A percentile compares a stretch with the other conserved stretches of the same genome.
phyloP scores from a whole-genome alignment of 2,797 vertebrate genomes.

The Schizopygopsis malacanthus region DNA sequence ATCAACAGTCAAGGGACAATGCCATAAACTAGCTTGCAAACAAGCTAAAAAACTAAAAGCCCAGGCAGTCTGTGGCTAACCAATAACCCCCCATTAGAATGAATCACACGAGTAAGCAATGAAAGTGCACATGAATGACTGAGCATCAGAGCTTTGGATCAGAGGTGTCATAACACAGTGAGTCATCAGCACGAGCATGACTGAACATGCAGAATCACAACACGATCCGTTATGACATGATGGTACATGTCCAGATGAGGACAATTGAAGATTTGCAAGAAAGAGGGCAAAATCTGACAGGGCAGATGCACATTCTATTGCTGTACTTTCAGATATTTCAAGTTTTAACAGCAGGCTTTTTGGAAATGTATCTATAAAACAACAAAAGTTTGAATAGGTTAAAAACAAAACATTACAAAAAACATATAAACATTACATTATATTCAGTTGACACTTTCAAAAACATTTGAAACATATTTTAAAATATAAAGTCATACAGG shows the following conservation, averaged over 20 bases:
- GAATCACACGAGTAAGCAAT: conserved; percentile 30
- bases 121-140: conserved; percentile 45
- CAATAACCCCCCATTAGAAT: conserved; percentile 34
- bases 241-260: conserved; percentile 22
- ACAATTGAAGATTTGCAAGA: conserved; percentile 33
- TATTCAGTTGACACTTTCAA: neutral
- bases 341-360: neutral
- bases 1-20: conserved; percentile 36
- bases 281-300: conserved; percentile 10
- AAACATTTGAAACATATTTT: neutral
- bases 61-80: conserved; percentile 3
- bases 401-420: neutral
- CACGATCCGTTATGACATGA: conserved; percentile 52
- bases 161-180: conserved; percentile 51
- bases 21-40: conserved; percentile 36
- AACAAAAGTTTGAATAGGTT: neutral
- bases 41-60: conserved; percentile 26
- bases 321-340: neutral
- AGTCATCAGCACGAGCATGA: conserved; percentile 44
- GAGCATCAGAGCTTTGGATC: conserved; percentile 51
- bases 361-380: neutral
- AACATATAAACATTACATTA: neutral
- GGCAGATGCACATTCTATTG: neutral
- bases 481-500: neutral
- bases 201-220: conserved; percentile 38